Percentiles rank a stretch among this genome's conserved stretches.
Conservation (phyloP, 2,113 vertebrate genomes). For the Phocoena phocoena region DNA sequence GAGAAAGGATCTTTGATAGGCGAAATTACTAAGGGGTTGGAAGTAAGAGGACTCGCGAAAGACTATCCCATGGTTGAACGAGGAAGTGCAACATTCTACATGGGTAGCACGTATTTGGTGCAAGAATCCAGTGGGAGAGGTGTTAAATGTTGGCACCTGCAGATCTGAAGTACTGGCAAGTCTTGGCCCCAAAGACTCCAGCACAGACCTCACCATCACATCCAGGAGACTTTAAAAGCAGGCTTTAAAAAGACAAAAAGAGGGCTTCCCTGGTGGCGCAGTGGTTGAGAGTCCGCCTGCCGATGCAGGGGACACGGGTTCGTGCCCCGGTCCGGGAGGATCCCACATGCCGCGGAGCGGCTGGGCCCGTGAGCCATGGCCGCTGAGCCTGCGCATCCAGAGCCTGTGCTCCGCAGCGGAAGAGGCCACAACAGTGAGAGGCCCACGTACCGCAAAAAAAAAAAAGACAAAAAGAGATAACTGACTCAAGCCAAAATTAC, state of each 20-base stretch:
- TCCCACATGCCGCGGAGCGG: too few relatives aligned
- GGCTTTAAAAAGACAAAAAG: neutral
- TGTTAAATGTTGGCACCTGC: neutral
- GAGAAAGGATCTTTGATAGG: neutral
- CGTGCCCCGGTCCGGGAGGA: too few relatives aligned
- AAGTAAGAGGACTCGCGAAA: neutral
- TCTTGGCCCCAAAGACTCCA: neutral
- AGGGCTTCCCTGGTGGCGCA: too few relatives aligned
- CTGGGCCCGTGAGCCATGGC: too few relatives aligned
- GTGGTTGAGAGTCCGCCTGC: too few relatives aligned
- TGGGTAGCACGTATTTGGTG: neutral
- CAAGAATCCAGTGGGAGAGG: neutral
- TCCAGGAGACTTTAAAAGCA: neutral
- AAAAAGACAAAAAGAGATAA: neutral
- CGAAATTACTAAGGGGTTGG: neutral
- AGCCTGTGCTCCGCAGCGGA: too few relatives aligned
- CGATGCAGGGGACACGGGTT: too few relatives aligned
- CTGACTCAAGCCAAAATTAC: neutral
- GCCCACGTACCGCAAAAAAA: too few relatives aligned
- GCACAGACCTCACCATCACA: neutral
- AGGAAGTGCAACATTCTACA: neutral
- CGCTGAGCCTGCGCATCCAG: too few relatives aligned
- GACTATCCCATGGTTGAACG: neutral
- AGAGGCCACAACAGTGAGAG: too few relatives aligned
- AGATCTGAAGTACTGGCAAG: neutral